Evolutionary conservation across 2,113 vertebrate genomes (phyloP), one percentile per base, ranked within the genome.

Genomic region (Phrynosoma platyrhinos): DNA sequence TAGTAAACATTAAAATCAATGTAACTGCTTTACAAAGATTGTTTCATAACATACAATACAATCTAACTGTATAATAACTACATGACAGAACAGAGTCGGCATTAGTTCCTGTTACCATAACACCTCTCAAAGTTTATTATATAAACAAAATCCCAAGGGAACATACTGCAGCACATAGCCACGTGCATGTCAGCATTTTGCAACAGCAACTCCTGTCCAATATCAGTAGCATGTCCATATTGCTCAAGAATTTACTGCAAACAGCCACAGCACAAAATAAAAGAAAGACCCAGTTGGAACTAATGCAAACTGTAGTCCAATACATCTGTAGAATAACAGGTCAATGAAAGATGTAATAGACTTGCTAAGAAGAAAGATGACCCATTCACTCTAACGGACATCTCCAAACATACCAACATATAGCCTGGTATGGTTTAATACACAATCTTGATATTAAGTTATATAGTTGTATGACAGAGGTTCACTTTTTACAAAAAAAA

Each of bases 11-110:
- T 69, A 85, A 87, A 74, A 12, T 8, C 79, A 58, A 53, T n/a
- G 20, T n/a, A 76, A 81, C 58, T 68, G 20, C 25, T 55, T 71
- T 79, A 55, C 42, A 79, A 69, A 40, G 40, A 18, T 10, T 36
- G 36, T 86, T 79, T 79, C 64, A 86, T 69, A 79, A 79, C 30
- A 79, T 5, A 3, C 83, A 84, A 27, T 74, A 71, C 53, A 79
- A 55, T n/a, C 1, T 77, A 55, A 66, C 27, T n/a, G 20, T 23
- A 27, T 30, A 71, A 52, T 32, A 6, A 40, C 16, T 16, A 20
- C 52, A 36, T 55, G 52, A 79, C 42, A 80, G 8, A 79, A 30
- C 13, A 79, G 30, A 27, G 13, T 32, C 53, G 52, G 69, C n/a
- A 72, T 23, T 58, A 82, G 32, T 40, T 52, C 20, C n/a, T 84